Evolutionary conservation across 2,113 vertebrate species (phyloP).

Genomic region (Conger conger): DNA sequence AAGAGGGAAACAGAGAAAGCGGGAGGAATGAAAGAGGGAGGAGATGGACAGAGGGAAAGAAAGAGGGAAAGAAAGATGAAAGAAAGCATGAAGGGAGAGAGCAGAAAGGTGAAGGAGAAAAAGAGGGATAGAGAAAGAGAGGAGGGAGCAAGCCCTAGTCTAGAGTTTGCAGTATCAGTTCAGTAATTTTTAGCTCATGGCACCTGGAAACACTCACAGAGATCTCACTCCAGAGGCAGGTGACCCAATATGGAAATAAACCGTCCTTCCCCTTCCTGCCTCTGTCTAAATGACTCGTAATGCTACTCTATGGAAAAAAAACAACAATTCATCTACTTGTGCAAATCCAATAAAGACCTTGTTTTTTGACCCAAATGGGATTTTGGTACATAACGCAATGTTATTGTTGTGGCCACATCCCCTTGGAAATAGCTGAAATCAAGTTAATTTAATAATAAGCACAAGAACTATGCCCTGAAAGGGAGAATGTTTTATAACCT

Average conservation of each 20-base stretch:
- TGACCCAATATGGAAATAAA: slow-evolving; percentile 44
- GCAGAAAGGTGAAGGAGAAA: not conserved
- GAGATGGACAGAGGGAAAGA: not conserved
- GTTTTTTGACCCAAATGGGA: not conserved
- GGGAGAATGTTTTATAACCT: not conserved
- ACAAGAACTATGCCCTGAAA: not conserved
- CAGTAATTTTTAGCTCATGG: slow-evolving; percentile 6
- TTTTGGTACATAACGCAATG: not conserved
- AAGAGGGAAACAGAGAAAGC: not conserved
- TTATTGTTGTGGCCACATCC: not conserved
- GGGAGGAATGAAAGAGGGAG: not conserved
- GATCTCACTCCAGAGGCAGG: slow-evolving; percentile 39
- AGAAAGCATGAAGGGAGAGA: not conserved
- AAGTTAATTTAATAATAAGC: slow-evolving; percentile 1
- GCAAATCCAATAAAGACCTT: slow-evolving; percentile 4
- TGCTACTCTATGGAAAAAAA: not conserved
- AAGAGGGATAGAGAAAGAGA: not conserved
- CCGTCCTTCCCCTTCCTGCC: not conserved
- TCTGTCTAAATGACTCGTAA: not conserved
- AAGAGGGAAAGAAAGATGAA: not conserved
- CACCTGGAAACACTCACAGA: slow-evolving; percentile 39
- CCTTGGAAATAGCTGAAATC: slow-evolving; percentile 7
- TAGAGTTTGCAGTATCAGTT: not conserved
- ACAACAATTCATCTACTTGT: not conserved
- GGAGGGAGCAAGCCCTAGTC: not conserved